Percentiles rank a stretch among this genome's conserved stretches.
These are phyloP conservation scores for Palloptera scutellata DNA, from an alignment of 2,888 invertebrate species.

Conservation along the genomic window DNA sequence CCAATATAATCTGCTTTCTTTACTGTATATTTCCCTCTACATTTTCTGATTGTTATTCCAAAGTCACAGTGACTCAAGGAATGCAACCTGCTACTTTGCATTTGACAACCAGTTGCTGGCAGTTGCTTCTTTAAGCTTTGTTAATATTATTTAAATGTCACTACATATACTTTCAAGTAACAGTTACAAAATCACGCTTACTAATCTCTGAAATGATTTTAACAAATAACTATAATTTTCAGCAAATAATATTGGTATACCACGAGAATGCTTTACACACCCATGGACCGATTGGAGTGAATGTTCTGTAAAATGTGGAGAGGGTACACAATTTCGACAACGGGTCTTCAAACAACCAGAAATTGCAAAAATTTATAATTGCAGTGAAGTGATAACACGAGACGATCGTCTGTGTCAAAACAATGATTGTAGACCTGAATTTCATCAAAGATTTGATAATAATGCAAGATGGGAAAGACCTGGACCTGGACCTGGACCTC, in stretches of 20 bases:
- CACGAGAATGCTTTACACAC: constrained; percentile 60
- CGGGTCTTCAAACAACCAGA: constrained; percentile 59
- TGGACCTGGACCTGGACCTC: too few species aligned
- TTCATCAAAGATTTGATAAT: constrained; percentile 37
- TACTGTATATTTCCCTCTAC: too few species aligned
- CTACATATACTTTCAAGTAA: too few species aligned
- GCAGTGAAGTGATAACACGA: constrained; percentile 45
- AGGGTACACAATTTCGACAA: constrained; percentile 59
- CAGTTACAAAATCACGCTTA: too few species aligned
- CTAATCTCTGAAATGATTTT: too few species aligned
- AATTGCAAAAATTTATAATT: constrained; percentile 53
- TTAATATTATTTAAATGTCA: too few species aligned
- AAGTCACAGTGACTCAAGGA: too few species aligned
- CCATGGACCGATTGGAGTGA: constrained; percentile 67
- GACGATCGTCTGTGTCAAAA: constrained; percentile 63
- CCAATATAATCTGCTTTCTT: too few species aligned
- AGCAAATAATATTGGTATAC: constrained; percentile 60
- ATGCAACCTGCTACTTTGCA: too few species aligned
- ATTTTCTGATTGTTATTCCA: too few species aligned
- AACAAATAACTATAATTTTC: background rate
- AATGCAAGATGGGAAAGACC: background rate
- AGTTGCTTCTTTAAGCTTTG: too few species aligned
- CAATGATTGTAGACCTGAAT: constrained; percentile 46
- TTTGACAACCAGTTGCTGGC: too few species aligned
- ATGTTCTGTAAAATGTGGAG: constrained; percentile 66